Percentiles rank a stretch among this genome's conserved stretches.
Evolutionary conservation across 35 echinoderm and acorn worm genomes (phyloP).

Genomic region (Ophioderma brevispina): DNA sequence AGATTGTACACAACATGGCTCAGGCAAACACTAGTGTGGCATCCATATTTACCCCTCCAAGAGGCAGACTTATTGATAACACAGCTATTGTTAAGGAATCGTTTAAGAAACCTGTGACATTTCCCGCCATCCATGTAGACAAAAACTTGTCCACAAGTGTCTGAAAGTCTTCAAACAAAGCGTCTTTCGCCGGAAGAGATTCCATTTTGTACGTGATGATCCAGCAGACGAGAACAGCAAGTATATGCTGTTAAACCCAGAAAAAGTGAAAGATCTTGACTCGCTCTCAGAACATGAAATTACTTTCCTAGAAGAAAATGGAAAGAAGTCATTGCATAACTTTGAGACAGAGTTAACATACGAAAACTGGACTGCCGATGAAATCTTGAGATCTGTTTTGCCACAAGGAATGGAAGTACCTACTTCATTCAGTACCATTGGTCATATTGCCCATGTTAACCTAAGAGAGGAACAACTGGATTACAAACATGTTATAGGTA

Average conservation of each 20-base stretch:
- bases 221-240: conserved; percentile 26
- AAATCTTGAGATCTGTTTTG: conserved; percentile 68
- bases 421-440: conserved; percentile 83
- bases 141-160: conserved; percentile 33
- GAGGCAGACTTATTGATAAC: background rate
- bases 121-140: conserved; percentile 61
- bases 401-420: conserved; percentile 63
- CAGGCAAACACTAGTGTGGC: background rate
- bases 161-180: conserved; percentile 44
- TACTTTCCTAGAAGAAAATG: conserved; percentile 38
- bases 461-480: conserved; percentile 68
- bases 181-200: conserved; percentile 4
- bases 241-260: conserved; percentile 77
- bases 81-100: conserved; percentile 30
- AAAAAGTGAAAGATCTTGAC: conserved; percentile 28
- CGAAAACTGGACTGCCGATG: conserved; percentile 66
- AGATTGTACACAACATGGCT: background rate
- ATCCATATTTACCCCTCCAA: conserved; percentile 19
- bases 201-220: conserved; percentile 28
- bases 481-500: conserved; percentile 92
- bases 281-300: conserved; percentile 45
- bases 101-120: conserved; percentile 42
- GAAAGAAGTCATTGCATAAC: conserved; percentile 52
- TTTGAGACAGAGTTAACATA: conserved; percentile 74
- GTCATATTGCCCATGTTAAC: conserved; percentile 92